A percentile compares a stretch with the other conserved stretches of the same genome.
phyloP scores from a whole-genome alignment of 2,888 invertebrate species.

The Yponomeuta malinellus region DNA sequence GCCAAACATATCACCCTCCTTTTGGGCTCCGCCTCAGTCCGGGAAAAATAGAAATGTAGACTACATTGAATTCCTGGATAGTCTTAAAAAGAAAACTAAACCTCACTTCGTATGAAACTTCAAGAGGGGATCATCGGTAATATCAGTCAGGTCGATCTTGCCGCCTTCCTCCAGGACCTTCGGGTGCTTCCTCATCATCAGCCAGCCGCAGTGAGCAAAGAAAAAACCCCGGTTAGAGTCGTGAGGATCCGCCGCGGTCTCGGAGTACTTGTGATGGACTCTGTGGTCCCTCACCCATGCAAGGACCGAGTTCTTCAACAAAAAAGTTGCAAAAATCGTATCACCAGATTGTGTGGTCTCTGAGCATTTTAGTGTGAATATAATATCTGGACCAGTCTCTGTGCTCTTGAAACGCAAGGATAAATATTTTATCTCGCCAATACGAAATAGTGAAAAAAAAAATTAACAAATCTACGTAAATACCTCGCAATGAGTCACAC shows the following conservation, averaged over 20 bases:
- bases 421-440: too few species aligned
- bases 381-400: too few species aligned
- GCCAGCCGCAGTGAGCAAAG: constrained; percentile 95
- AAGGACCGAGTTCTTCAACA: constrained; percentile 77
- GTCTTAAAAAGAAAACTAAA: constrained; percentile 14
- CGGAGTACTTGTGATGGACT: constrained; percentile 84
- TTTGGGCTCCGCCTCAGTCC: too few species aligned
- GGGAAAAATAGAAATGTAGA: too few species aligned
- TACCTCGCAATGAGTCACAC: too few species aligned
- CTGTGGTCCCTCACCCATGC: constrained; percentile 87
- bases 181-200: constrained; percentile 92
- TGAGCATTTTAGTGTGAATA: too few species aligned
- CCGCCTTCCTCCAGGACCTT: constrained; percentile 86
- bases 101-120: constrained; percentile 84
- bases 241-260: constrained; percentile 89
- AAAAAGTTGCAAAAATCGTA: neutral
- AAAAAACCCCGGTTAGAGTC: constrained; percentile 90
- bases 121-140: constrained; percentile 84
- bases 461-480: too few species aligned
- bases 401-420: too few species aligned
- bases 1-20: too few species aligned
- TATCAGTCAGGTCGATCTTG: constrained; percentile 87
- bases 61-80: too few species aligned
- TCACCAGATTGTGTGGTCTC: neutral
- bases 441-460: too few species aligned